Evolutionary conservation across 2,888 invertebrate genomes (phyloP).

Genomic region (Tenthredo notha): DNA sequence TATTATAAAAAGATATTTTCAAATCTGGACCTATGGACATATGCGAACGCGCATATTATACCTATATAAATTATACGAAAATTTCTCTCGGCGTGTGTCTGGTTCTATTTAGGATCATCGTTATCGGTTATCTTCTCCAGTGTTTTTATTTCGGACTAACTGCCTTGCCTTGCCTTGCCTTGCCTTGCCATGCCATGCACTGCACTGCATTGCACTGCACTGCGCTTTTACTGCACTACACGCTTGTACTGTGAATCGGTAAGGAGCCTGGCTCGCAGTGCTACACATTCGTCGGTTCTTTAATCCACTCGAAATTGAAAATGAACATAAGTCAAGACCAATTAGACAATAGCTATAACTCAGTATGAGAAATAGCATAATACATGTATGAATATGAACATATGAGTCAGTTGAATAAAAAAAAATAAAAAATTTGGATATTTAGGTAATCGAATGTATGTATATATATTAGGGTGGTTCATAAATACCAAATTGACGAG

Average conservation of each 20-base stretch:
- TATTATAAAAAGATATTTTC: neutral
- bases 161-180: neutral
- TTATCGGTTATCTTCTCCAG: conserved; percentile 37
- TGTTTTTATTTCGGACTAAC: conserved; percentile 41
- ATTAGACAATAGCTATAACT: neutral
- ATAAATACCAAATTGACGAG: no score
- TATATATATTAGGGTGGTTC: neutral
- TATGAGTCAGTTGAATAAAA: no score
- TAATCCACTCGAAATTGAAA: conserved; percentile 13
- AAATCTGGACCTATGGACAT: neutral
- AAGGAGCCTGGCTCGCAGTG: neutral
- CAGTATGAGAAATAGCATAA: neutral
- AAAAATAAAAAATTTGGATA: no score
- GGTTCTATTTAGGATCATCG: conserved; percentile 38
- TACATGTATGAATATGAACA: neutral
- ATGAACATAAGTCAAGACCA: neutral
- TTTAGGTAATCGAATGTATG: neutral
- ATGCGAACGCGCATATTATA: neutral
- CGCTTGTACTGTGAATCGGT: neutral
- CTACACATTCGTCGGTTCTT: neutral
- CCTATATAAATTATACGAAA: neutral
- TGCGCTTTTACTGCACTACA: neutral
- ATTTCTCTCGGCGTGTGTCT: conserved; percentile 17
- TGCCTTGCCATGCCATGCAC: neutral
- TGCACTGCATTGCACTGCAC: neutral